phyloP scores from a whole-genome alignment of 92 coral and sea anemone genomes.

The Palythoa grandis region DNA sequence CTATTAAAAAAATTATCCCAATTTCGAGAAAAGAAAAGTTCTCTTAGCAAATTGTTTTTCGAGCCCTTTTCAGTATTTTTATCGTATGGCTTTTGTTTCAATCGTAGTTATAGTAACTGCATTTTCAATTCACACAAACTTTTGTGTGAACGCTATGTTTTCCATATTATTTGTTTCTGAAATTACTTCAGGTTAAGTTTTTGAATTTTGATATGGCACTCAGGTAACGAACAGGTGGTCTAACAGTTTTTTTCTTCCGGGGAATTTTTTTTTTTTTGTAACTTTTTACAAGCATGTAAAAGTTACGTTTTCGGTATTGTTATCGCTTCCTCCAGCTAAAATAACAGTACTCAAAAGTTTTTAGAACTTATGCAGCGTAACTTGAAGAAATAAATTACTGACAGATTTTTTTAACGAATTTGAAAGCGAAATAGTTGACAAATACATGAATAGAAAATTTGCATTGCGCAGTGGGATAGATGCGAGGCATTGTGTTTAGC shows the following conservation, averaged over 20 bases:
- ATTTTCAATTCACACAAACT: slow-evolving; percentile 13
- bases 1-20: slow-evolving; percentile 27
- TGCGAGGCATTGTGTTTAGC: background rate
- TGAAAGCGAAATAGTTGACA: slow-evolving; percentile 50
- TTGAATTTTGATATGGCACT: slow-evolving; percentile 64
- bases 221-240: slow-evolving; percentile 53
- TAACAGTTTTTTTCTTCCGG: slow-evolving; percentile 2
- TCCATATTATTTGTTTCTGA: slow-evolving; percentile 55
- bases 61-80: background rate
- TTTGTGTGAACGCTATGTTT: slow-evolving; percentile 61
- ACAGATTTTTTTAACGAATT: slow-evolving; percentile 11
- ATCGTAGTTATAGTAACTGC: slow-evolving; percentile 24
- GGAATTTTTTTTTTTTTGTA: slow-evolving; percentile 46
- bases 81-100: background rate
- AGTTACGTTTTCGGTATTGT: background rate
- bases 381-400: background rate
- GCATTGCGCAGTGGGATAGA: slow-evolving; percentile 63
- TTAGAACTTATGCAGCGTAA: background rate
- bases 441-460: slow-evolving; percentile 65
- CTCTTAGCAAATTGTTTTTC: slow-evolving; percentile 30
- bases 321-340: background rate
- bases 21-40: background rate
- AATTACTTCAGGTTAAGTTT: slow-evolving; percentile 61
- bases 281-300: slow-evolving; percentile 43
- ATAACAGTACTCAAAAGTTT: background rate